These are phyloP conservation scores for Limnephilus auricula DNA, from an alignment of 2,888 invertebrate genomes.

Conservation along the genomic window DNA sequence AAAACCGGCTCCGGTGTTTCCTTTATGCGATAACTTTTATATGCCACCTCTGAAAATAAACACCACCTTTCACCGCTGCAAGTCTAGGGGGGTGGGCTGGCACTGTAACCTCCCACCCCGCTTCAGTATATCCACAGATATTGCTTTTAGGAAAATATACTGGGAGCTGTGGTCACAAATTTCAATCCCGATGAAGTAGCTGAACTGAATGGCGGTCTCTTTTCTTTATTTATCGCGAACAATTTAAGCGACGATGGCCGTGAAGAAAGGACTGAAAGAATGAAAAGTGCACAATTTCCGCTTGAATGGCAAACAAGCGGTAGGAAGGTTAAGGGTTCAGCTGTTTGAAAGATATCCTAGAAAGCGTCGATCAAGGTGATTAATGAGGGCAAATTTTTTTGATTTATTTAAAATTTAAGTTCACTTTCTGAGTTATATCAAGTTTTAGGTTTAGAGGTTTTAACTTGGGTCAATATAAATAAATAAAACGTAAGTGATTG, in stretches of 20 bases:
- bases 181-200: constrained; percentile 45
- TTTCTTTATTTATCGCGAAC: constrained; percentile 33
- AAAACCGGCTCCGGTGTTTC: constrained; percentile 61
- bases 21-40: constrained; percentile 65
- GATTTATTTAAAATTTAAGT: no score
- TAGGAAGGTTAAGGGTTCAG: not conserved
- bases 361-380: not conserved
- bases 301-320: not conserved
- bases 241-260: constrained; percentile 27
- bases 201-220: constrained; percentile 15
- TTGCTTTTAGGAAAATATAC: constrained; percentile 51
- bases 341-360: not conserved
- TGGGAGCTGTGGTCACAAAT: constrained; percentile 50
- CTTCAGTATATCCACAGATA: constrained; percentile 32
- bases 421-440: no score
- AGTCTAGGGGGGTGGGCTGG: constrained; percentile 38
- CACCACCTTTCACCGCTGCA: constrained; percentile 54
- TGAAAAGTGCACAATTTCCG: not conserved
- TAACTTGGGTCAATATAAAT: no score
- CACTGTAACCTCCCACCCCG: not conserved
- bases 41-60: constrained; percentile 53
- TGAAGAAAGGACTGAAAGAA: not conserved
- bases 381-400: not conserved
- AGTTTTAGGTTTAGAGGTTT: no score
- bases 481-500: no score